phyloP scores from a whole-genome alignment of 2,113 vertebrate species.

The Callionymus lyra region DNA sequence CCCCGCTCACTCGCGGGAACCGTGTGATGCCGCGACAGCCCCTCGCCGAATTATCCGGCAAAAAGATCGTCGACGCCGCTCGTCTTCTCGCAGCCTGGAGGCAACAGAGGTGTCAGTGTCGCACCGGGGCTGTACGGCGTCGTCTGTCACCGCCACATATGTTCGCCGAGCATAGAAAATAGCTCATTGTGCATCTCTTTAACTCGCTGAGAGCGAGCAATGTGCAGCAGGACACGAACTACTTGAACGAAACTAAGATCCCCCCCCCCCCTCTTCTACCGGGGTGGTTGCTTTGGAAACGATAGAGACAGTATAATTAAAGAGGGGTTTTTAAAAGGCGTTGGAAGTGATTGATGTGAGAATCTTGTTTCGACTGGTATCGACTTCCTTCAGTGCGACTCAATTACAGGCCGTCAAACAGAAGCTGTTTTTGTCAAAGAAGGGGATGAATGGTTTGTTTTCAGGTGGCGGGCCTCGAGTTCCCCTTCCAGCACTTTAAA shows the following conservation, averaged over 20 bases:
- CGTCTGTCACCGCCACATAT: slow-evolving; percentile 29
- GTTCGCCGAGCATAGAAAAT: slow-evolving; percentile 23
- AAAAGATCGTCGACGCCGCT: not conserved
- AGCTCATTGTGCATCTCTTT: too few relatives aligned
- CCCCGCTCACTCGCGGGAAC: too few relatives aligned
- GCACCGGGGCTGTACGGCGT: slow-evolving; percentile 2
- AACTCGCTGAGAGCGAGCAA: too few relatives aligned
- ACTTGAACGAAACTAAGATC: too few relatives aligned
- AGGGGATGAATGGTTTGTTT: slow-evolving; percentile 20
- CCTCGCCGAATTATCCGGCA: too few relatives aligned
- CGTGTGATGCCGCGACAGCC: too few relatives aligned
- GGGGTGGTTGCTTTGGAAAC: slow-evolving; percentile 11
- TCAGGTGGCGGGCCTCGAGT: not conserved
- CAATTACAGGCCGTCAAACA: slow-evolving; percentile 34
- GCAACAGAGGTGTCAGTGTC: slow-evolving; percentile 24
- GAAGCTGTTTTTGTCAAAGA: slow-evolving; percentile 13
- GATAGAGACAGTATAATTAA: slow-evolving; percentile 33
- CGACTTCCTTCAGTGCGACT: slow-evolving; percentile 18
- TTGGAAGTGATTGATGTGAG: too few relatives aligned
- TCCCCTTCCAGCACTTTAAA: too few relatives aligned
- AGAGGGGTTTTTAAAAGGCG: slow-evolving; percentile 10
- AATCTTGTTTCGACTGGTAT: too few relatives aligned
- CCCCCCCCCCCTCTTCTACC: too few relatives aligned
- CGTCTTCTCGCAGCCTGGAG: slow-evolving; percentile 20
- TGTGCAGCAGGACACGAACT: too few relatives aligned